These are phyloP conservation scores for Sphaeridia pumilis DNA, from an alignment of 2,888 invertebrate genomes.

Conservation along the genomic window DNA sequence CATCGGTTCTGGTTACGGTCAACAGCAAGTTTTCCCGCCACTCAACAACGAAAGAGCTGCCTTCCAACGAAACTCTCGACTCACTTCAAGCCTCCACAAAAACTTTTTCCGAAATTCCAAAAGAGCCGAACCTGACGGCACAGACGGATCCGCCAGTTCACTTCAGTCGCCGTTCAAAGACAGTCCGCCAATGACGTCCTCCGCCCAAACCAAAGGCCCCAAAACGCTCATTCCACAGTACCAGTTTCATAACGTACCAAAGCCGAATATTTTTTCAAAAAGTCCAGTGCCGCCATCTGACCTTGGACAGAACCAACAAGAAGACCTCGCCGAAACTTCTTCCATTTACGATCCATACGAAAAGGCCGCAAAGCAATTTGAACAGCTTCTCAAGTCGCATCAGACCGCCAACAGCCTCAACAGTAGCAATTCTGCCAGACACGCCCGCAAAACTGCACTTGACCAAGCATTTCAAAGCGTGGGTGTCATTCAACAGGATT, in stretches of 20 bases:
- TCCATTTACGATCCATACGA: slow-evolving; percentile 35
- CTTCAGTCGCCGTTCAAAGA: slow-evolving; percentile 10
- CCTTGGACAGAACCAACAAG: neutral
- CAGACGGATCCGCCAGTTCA: slow-evolving; percentile 26
- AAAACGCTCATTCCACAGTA: neutral
- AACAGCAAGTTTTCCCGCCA: too few relatives aligned
- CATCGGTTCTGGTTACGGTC: slow-evolving; percentile 33
- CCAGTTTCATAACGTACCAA: neutral
- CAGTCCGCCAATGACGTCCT: too few relatives aligned
- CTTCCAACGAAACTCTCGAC: slow-evolving; percentile 30
- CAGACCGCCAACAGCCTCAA: slow-evolving; percentile 20
- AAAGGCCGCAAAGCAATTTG: slow-evolving; percentile 34
- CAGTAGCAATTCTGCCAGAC: slow-evolving; percentile 17
- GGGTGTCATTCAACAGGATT: too few relatives aligned
- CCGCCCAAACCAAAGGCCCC: slow-evolving; percentile 1
- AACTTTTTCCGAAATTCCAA: slow-evolving; percentile 34
- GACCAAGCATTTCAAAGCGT: slow-evolving; percentile 32
- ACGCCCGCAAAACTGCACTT: slow-evolving; percentile 28
- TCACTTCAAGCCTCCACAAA: slow-evolving; percentile 31
- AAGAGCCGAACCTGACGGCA: slow-evolving; percentile 34
- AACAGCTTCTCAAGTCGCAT: slow-evolving; percentile 32
- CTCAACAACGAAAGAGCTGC: slow-evolving; percentile 12
- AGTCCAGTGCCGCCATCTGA: neutral
- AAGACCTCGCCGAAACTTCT: too few relatives aligned
- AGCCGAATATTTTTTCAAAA: neutral